These are phyloP conservation scores for Kobus ellipsiprymnus DNA, from an alignment of 2,113 vertebrate species.

Conservation along the genomic window DNA sequence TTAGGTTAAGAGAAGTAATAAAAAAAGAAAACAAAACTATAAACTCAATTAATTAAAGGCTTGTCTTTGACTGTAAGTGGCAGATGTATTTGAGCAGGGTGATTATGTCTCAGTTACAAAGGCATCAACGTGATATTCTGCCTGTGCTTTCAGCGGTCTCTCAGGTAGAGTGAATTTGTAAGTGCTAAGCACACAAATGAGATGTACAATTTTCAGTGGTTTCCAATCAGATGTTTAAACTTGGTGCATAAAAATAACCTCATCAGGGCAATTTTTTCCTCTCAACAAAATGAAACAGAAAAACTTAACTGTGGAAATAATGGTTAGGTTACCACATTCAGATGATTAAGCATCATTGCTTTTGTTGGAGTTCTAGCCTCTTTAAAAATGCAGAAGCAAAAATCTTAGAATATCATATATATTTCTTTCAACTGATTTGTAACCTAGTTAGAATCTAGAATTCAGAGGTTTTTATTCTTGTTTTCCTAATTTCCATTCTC, in stretches of 20 bases:
- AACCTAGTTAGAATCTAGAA: neutral
- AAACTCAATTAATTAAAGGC: slow-evolving; percentile 57
- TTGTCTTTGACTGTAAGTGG: slow-evolving; percentile 39
- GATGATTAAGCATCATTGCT: neutral
- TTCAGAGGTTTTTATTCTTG: neutral
- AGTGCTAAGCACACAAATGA: slow-evolving; percentile 48
- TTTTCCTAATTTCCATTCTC: neutral
- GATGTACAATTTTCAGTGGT: slow-evolving; percentile 16
- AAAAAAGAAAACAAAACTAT: slow-evolving; percentile 51
- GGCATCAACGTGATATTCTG: neutral
- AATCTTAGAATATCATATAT: neutral
- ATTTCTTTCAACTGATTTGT: neutral
- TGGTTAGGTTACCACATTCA: neutral
- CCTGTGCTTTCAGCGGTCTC: neutral
- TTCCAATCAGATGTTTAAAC: slow-evolving; percentile 59
- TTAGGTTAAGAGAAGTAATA: slow-evolving; percentile 54
- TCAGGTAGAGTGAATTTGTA: slow-evolving; percentile 20
- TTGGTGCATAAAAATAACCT: slow-evolving; percentile 39
- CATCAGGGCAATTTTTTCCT: neutral
- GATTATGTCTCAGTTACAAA: slow-evolving; percentile 48
- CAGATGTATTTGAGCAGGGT: slow-evolving; percentile 63
- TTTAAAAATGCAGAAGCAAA: neutral
- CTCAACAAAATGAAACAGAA: slow-evolving; percentile 44
- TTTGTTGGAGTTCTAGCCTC: neutral
- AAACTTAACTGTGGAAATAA: slow-evolving; percentile 35